Percentiles rank a stretch among this genome's conserved stretches.
phyloP scores from a whole-genome alignment of 2,113 vertebrate species.

The Microtus oregoni region DNA sequence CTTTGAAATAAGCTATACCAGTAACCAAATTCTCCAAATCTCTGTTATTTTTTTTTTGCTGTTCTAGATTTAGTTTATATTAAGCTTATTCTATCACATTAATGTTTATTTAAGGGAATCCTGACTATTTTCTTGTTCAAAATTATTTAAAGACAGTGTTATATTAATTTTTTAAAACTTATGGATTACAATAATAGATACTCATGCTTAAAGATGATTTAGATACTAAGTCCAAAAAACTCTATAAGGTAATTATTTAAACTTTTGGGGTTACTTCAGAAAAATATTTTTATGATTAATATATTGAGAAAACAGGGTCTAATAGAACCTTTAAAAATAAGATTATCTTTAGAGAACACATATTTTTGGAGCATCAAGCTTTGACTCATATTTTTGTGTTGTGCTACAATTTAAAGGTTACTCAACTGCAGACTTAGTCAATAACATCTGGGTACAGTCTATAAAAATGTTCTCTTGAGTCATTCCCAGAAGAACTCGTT shows the following conservation, averaged over 20 bases:
- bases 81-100: not conserved
- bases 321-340: not conserved
- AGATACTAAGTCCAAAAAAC: not conserved
- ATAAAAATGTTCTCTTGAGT: conserved; percentile 37
- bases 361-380: not conserved
- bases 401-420: not conserved
- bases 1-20: not conserved
- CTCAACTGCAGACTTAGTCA: not conserved
- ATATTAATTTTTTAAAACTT: not conserved
- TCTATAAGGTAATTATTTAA: not conserved
- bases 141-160: not conserved
- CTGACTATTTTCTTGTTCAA: not conserved
- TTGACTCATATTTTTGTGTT: not conserved
- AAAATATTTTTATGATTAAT: not conserved
- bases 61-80: not conserved
- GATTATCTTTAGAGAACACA: not conserved
- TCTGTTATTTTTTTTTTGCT: not conserved
- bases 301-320: not conserved
- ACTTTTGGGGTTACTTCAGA: not conserved
- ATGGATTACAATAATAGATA: not conserved
- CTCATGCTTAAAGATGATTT: not conserved
- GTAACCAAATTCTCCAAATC: not conserved
- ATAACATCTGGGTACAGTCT: not conserved
- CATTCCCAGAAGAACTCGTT: not conserved
- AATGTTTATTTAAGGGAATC: not conserved